Percentiles rank a stretch among this genome's conserved stretches.
Evolutionary conservation across 2,797 vertebrate species (phyloP).

Genomic region (Eulemur mongoz): DNA sequence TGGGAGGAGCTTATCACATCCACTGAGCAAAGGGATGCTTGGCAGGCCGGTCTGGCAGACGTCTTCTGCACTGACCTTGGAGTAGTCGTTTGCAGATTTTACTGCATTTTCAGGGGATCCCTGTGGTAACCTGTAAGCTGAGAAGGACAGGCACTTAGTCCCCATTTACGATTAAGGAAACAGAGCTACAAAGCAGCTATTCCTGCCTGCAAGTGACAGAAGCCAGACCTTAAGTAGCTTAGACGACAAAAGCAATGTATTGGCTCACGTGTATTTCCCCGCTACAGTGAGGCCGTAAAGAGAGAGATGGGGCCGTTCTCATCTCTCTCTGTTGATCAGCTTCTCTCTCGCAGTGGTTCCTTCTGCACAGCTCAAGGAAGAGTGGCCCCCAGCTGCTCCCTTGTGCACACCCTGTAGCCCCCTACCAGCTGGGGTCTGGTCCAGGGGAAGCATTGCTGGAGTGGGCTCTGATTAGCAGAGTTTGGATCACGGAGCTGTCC

Average conservation of each 20-base stretch:
- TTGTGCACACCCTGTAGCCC: not conserved
- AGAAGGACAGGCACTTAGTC: not conserved
- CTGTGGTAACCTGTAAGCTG: not conserved
- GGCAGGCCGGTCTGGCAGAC: not conserved
- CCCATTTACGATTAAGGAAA: not conserved
- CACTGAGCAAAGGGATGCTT: not conserved
- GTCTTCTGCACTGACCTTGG: not conserved
- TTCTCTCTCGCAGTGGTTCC: not conserved
- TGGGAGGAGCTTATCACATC: not conserved
- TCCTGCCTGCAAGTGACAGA: not conserved
- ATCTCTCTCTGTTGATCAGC: not conserved
- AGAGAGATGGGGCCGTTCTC: not conserved
- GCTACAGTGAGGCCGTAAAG: not conserved
- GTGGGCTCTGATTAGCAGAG: not conserved
- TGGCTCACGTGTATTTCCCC: accelerated
- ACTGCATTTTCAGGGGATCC: not conserved
- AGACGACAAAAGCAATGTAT: not conserved
- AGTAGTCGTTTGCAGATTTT: not conserved
- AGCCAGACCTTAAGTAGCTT: not conserved
- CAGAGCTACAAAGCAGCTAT: not conserved
- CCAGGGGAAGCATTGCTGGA: not conserved
- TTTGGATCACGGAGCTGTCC: not conserved
- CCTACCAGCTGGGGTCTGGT: not conserved
- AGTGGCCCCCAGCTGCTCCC: no score
- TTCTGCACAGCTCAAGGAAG: not conserved